Conservation (phyloP, 1,140 invertebrate genomes). For the Theocolax elegans region DNA sequence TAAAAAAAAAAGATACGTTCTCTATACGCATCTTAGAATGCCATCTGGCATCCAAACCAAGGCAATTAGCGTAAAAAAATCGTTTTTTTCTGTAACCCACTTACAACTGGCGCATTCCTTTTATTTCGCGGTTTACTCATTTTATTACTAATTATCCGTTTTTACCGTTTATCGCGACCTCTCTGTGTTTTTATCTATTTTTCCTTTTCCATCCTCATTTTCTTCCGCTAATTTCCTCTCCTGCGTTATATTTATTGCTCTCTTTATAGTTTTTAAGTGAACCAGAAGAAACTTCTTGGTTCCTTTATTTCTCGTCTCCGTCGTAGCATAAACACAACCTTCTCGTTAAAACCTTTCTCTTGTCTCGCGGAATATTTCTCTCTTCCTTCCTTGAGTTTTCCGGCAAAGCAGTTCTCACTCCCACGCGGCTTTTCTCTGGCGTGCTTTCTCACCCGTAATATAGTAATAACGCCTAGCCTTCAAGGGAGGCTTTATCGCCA, state of each 20-base stretch:
- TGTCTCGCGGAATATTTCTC: slow-evolving; percentile 1
- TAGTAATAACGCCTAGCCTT: slow-evolving; percentile 55
- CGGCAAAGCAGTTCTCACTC: neutral
- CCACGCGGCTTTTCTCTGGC: neutral
- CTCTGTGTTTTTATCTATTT: neutral
- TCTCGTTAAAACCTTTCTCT: slow-evolving; percentile 35
- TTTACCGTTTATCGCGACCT: neutral
- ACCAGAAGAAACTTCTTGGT: neutral
- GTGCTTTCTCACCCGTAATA: slow-evolving; percentile 51
- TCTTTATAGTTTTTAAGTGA: neutral
- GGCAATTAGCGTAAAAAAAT: neutral
- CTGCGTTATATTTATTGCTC: neutral
- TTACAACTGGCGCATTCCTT: neutral
- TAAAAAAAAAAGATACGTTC: too few relatives aligned
- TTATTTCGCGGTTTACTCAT: neutral
- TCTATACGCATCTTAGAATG: neutral
- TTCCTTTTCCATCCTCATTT: neutral
- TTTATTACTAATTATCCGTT: slow-evolving; percentile 4
- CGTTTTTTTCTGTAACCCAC: neutral
- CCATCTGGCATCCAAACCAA: neutral
- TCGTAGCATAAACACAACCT: neutral
- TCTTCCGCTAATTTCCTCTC: neutral
- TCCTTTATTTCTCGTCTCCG: neutral
- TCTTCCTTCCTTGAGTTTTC: slow-evolving; percentile 1
- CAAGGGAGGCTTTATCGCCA: slow-evolving; percentile 52